Evolutionary conservation across 2,888 invertebrate species (phyloP), one percentile per base, ranked within the genome.

Genomic region (Macropis europaea): DNA sequence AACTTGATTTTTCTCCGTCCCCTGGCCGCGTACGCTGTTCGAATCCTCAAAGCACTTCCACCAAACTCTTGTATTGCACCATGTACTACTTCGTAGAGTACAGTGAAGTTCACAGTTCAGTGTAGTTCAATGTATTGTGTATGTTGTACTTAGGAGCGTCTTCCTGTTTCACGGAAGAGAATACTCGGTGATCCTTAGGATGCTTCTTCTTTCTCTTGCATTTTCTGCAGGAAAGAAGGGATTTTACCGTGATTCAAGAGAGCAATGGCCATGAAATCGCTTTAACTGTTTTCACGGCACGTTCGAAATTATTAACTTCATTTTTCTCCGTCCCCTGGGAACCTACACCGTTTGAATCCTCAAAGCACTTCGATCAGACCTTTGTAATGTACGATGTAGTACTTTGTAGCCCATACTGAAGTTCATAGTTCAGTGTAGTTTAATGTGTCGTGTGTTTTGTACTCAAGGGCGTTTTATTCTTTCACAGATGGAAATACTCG

Each of bases 191-290:
- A n/a, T n/a, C n/a, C n/a, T n/a, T n/a, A n/a, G n/a, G n/a, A n/a
- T n/a, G n/a, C n/a, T n/a, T n/a, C n/a, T n/a, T n/a, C n/a, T n/a
- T n/a, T n/a, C n/a, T n/a, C n/a, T n/a, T n/a, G n/a, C 74, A 68
- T 53, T 74, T 69, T 50, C 38, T 47, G 36, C 42, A 43, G 30
- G 28, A 68, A 73, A 78, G 67, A 64, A 69, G 47, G 60, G 62
- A 74, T 77, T 72, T 63, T 52, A 42, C 53, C 57, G 24, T 40
- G 68, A 59, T 50, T 34, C 38, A 50, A 56, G 66, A 62, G 74
- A 74, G 60, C 66, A 60, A 71, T 68, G 62, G 54, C 57, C 34
- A 34, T 66, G 38, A 63, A 66, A 79, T 79, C 62, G 76, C 52
- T 68, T 77, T 50, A 66, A 70, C 50, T 52, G 66, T 64, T 70